These are phyloP conservation scores for Spizaetus ornatus DNA, from an alignment of 2,113 vertebrate species.

Conservation along the genomic window DNA sequence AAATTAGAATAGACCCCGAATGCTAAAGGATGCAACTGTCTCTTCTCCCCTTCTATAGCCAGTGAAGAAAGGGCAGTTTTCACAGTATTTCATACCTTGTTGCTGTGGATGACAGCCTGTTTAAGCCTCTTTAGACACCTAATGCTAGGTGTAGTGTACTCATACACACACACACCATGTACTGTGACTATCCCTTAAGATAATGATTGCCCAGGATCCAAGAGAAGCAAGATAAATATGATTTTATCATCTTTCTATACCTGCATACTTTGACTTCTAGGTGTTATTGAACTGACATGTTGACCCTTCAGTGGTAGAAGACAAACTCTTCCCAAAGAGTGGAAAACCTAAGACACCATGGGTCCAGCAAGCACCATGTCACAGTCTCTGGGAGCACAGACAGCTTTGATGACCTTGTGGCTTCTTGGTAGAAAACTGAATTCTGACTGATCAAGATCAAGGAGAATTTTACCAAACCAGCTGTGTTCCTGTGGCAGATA, in stretches of 20 bases:
- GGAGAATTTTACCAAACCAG: not conserved
- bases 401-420: not conserved
- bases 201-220: not conserved
- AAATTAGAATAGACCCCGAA: not conserved
- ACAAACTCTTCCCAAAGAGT: not conserved
- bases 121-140: not conserved
- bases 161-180: fast-evolving
- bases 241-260: not conserved
- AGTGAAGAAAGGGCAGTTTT: not conserved
- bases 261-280: not conserved
- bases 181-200: not conserved
- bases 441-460: not conserved
- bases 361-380: not conserved
- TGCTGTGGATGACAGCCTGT: not conserved
- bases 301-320: not conserved
- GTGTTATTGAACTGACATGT: not conserved
- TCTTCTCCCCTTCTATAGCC: not conserved
- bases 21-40: not conserved
- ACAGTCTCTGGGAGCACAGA: not conserved
- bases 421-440: not conserved
- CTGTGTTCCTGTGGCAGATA: not conserved
- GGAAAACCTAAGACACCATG: not conserved
- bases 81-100: not conserved
- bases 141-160: fast-evolving
- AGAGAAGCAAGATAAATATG: not conserved